A percentile compares a stretch with the other conserved stretches of the same genome.
Evolutionary conservation across 53 echinoderm and acorn worm genomes (phyloP).

Genomic region (Echinometra lucunter): DNA sequence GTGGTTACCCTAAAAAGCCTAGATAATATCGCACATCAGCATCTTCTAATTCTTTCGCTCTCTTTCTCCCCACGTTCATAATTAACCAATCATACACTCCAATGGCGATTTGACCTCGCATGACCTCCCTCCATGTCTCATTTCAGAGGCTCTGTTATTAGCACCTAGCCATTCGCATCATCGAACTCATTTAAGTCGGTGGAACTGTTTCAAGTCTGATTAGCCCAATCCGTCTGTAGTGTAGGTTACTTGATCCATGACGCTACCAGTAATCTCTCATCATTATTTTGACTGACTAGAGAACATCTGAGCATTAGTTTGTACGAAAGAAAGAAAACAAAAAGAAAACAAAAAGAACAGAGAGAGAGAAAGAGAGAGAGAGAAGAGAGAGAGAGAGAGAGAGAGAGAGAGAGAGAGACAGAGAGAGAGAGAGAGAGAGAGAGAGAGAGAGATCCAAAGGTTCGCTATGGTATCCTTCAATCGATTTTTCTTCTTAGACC

Average conservation of each 20-base stretch:
- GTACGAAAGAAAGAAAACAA: no score
- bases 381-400: conserved; percentile 37
- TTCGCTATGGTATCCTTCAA: background rate
- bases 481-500: background rate
- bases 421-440: conserved; percentile 10
- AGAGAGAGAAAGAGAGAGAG: background rate
- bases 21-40: no score
- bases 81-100: background rate
- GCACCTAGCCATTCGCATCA: background rate
- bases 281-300: background rate
- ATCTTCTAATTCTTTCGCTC: no score
- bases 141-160: background rate
- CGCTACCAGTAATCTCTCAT: background rate
- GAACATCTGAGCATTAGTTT: no score
- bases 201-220: background rate
- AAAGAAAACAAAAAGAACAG: no score
- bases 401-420: background rate
- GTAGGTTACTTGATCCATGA: background rate
- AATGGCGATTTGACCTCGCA: background rate
- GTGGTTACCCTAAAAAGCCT: no score
- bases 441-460: background rate
- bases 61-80: no score
- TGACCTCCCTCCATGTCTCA: background rate
- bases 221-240: background rate
- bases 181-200: background rate